Evolutionary conservation across 2,113 vertebrate genomes (phyloP), one percentile per base, ranked within the genome.

Genomic region (Fulmarus glacialis): DNA sequence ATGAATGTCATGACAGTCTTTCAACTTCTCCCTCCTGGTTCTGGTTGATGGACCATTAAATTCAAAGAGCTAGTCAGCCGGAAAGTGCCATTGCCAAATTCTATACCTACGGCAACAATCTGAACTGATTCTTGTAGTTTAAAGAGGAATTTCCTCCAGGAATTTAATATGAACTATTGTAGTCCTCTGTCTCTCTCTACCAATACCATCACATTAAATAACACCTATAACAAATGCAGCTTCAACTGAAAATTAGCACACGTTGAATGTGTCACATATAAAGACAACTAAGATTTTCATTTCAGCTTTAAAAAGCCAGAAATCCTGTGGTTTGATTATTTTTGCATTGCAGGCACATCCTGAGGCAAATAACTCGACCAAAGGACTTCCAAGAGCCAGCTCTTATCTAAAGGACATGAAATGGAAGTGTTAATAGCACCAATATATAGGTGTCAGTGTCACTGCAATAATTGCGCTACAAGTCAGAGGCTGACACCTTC

Each of bases 341-440:
- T 96, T 88, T 78, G 55, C 42, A 67, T 56, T 86, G 50, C 43
- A 88, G 55, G 74, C 82, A 90, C 71, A 90, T 86, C 79, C 74
- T 47, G 47, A 82, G 93, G 87, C 71, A 95, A 94, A 86, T 68
- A 95, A 88, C 24, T 89, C 68, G 78, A 95, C 29, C 12, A 12
- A 85, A 94, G 50, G 71, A 80, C 85, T 95, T 87, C 70, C 58
- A 93, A 97, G 55, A 95, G 78, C 42, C 53, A 77, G 59, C 42
- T 96, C 70, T 88, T 95, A 90, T 60, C 93, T 86, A 82, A 56
- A 82, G 9, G 21, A 89, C 84, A 77, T 43, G 81, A 96, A 97
- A 94, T 73, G 48, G 78, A 96, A 96, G 91, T 80, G 93, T 87
- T 96, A 97, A 95, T 91, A 96, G 84, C 95, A 97, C 91, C 84